Base-by-base conservation (phyloP, 2,797 vertebrate species). In the Triplophysa yarkandensis region DNA sequence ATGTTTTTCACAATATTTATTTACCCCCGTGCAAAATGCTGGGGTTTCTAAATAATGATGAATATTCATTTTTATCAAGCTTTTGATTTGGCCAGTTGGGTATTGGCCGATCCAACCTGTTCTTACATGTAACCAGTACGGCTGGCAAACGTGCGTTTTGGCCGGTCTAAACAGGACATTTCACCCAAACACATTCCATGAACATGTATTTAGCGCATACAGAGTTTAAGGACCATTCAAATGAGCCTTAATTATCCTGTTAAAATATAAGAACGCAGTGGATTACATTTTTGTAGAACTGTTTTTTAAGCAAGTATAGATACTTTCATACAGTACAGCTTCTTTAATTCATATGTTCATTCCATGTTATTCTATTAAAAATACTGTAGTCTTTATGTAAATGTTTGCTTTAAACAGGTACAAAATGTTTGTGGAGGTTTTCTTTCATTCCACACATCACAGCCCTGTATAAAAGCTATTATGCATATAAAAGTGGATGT, bases 151-250 rank as follows among this genome's bases (percentile, higher is more conserved):
- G 28, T 58, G 55, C 4, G 2, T 7, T 19, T 3, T 58, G 16
- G 32, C 19, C 50, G n/a, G 44, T 77, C 77, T 57, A 61, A 32
- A 66, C 21, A 62, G 21, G 41, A 34, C 68, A 70, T 21, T 54
- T 32, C 13, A 57, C 13, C 66, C 41, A 67, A 44, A 57, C 36
- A 64, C 17, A 21, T 77, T 69, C 17, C 25, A n/a, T 17, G 50
- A 30, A 16, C 17, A 43, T 41, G 21, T 43, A 25, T 60, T 60
- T 71, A 60, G 60, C 14, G 43, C 14, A 71, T 28, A 6, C 4
- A 17, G 13, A 55, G 28, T 50, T 71, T 11, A 17, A 61, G 16
- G 48, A 61, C 1, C 8, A 52, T 27, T 25, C n/a, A n/a, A n/a
- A n/a, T n/a, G n/a, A n/a, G n/a, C n/a, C n/a, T n/a, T n/a, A n/a